Percentiles rank a stretch among this genome's conserved stretches.
These are phyloP conservation scores for Heliconius erato DNA, from an alignment of 2,888 invertebrate genomes.

Conservation along the genomic window DNA sequence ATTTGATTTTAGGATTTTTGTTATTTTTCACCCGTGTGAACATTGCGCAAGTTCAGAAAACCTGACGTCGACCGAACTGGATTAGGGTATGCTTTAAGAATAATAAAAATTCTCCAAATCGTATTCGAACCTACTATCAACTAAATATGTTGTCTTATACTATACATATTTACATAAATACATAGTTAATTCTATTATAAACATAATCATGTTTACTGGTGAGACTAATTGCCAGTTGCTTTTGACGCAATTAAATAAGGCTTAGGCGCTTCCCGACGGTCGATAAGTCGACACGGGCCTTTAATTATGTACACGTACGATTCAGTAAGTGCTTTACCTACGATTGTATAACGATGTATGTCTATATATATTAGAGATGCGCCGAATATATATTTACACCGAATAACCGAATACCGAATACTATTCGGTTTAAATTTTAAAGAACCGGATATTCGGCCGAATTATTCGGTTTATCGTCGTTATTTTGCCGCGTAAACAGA, in stretches of 20 bases:
- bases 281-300: conserved; percentile 40
- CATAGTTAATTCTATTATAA: conserved; percentile 13
- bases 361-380: background rate
- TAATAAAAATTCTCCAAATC: no score
- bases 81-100: no score
- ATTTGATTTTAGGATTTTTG: no score
- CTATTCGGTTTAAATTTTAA: no score
- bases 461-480: no score
- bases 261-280: conserved; percentile 57
- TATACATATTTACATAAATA: background rate
- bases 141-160: background rate
- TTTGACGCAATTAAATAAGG: conserved; percentile 62
- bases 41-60: no score
- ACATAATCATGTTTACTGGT: conserved; percentile 45
- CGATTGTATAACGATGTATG: background rate
- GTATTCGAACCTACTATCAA: background rate
- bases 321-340: background rate
- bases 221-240: conserved; percentile 49
- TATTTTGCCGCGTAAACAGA: no score
- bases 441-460: no score
- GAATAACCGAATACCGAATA: no score
- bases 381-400: no score
- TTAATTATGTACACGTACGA: conserved; percentile 20
- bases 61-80: no score
- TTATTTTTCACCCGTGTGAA: no score